These are phyloP conservation scores for Disparrhopalites patrizii DNA, from an alignment of 2,888 invertebrate genomes.

Conservation along the genomic window DNA sequence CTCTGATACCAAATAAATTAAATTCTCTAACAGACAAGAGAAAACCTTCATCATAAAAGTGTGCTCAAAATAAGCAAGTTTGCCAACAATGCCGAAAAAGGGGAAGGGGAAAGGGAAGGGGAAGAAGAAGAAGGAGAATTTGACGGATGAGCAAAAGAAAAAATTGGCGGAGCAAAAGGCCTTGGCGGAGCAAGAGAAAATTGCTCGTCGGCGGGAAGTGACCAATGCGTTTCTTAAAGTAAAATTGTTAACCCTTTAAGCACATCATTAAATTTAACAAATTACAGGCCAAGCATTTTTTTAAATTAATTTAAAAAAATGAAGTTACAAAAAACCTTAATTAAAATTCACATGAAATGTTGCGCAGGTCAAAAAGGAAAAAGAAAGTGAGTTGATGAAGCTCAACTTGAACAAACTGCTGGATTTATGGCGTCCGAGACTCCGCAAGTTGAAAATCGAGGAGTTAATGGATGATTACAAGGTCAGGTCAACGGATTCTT, in stretches of 20 bases:
- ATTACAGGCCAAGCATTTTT: too few species aligned
- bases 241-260: too few species aligned
- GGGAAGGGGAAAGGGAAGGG: constrained; percentile 22
- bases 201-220: constrained; percentile 39
- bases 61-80: too few species aligned
- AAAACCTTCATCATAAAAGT: too few species aligned
- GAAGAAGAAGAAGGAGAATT: constrained; percentile 37
- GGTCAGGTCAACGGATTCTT: constrained; percentile 34
- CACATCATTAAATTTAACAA: too few species aligned
- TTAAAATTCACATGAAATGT: too few species aligned
- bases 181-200: constrained; percentile 46
- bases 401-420: constrained; percentile 45
- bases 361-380: constrained; percentile 48
- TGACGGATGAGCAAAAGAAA: constrained; percentile 45
- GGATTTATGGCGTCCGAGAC: constrained; percentile 45
- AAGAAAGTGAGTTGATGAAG: constrained; percentile 44
- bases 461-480: constrained; percentile 46
- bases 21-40: too few species aligned
- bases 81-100: constrained; percentile 12
- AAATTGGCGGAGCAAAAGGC: constrained; percentile 45
- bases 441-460: constrained; percentile 44
- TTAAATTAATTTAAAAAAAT: background rate
- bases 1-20: too few species aligned
- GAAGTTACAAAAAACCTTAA: too few species aligned
- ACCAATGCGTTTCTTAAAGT: constrained; percentile 46